phyloP scores from a whole-genome alignment of 2,113 vertebrate species.

The Marcusenius ussheri region DNA sequence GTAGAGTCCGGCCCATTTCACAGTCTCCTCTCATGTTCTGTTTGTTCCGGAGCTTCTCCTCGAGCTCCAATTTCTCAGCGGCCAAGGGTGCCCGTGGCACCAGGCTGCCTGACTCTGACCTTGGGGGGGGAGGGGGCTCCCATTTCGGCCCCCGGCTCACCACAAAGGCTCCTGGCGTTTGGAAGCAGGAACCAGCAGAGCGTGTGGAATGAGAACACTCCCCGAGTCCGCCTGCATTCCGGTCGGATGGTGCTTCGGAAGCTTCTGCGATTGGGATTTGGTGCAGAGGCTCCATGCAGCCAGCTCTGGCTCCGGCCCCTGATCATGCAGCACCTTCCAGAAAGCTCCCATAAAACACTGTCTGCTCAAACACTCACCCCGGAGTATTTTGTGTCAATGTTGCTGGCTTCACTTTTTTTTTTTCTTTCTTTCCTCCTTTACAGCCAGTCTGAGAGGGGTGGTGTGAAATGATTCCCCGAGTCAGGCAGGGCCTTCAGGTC shows the following conservation, averaged over 20 bases:
- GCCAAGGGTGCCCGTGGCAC: neutral
- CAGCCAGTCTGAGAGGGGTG: neutral
- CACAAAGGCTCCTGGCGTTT: neutral
- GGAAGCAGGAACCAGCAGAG: neutral
- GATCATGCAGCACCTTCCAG: neutral
- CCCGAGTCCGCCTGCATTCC: neutral
- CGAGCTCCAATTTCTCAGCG: neutral
- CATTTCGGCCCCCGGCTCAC: neutral
- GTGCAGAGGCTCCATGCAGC: neutral
- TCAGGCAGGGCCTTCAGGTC: neutral
- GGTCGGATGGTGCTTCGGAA: neutral
- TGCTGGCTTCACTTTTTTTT: neutral
- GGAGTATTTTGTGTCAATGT: neutral
- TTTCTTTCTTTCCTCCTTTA: neutral
- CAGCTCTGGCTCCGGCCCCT: neutral
- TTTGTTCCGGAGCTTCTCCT: neutral
- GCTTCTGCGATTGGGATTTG: neutral
- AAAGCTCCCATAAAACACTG: neutral
- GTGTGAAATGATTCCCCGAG: neutral
- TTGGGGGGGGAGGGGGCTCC: neutral
- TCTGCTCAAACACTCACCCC: neutral
- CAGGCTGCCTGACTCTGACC: conserved; percentile 9
- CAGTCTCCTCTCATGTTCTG: neutral
- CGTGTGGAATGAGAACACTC: neutral
- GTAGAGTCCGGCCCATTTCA: neutral